phyloP scores from a whole-genome alignment of 1,140 invertebrate genomes.

The Sitophilus oryzae region DNA sequence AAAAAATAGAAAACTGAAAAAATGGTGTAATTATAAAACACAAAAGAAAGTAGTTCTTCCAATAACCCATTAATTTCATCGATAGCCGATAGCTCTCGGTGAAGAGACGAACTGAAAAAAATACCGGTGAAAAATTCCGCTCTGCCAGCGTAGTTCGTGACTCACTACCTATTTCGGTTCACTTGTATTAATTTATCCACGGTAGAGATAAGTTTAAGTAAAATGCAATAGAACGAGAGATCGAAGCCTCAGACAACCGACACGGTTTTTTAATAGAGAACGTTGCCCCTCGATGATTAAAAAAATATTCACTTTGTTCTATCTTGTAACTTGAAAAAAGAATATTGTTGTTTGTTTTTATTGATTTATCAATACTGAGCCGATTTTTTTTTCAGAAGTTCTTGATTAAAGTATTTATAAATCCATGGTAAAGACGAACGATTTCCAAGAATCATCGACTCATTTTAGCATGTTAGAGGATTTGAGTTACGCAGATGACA shows the following conservation, averaged over 20 bases:
- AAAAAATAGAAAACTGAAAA: no score
- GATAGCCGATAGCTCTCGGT: constrained; percentile 15
- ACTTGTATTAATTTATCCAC: constrained; percentile 21
- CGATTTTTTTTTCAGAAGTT: no score
- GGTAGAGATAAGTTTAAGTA: background rate
- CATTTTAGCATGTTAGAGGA: no score
- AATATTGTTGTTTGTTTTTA: no score
- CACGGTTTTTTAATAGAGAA: background rate
- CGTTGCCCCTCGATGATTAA: background rate
- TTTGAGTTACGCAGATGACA: no score
- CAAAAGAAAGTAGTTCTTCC: constrained; percentile 9
- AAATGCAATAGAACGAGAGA: background rate
- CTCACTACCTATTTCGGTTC: constrained; percentile 18
- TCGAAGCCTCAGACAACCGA: background rate
- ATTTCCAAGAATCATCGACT: no score
- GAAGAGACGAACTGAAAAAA: constrained; percentile 5
- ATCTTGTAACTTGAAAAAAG: no score
- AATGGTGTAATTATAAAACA: constrained; percentile 12
- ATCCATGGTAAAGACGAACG: no score
- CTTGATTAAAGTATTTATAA: no score
- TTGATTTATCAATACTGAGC: no score
- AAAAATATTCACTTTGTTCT: no score
- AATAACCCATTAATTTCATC: constrained; percentile 22
- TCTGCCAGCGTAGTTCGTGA: constrained; percentile 18
- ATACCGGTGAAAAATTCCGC: constrained; percentile 9